phyloP scores from a whole-genome alignment of 2,797 vertebrate species.

The Gambusia yucatana region DNA sequence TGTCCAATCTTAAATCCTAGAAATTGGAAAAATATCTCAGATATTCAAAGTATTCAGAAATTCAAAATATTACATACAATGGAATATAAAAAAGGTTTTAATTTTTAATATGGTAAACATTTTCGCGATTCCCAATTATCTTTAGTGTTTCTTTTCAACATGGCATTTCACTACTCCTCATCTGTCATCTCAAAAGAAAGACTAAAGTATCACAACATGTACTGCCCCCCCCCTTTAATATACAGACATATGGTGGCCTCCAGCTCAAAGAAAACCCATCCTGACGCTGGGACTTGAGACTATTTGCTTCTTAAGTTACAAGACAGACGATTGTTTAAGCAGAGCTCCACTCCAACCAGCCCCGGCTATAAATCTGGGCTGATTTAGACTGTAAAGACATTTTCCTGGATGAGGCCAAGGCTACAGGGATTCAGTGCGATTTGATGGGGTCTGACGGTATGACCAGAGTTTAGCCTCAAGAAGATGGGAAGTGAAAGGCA shows the following conservation, averaged over 20 bases:
- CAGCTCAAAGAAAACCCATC: slow-evolving; percentile 34
- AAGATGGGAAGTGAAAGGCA: background rate
- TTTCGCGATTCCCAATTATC: slow-evolving; percentile 30
- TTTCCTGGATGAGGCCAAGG: slow-evolving; percentile 43
- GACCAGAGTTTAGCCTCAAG: slow-evolving; percentile 20
- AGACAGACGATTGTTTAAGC: slow-evolving; percentile 67
- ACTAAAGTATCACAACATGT: slow-evolving; percentile 36
- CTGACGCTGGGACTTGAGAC: slow-evolving; percentile 40
- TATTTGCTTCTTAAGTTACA: slow-evolving; percentile 70
- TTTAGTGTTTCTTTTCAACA: slow-evolving; percentile 17
- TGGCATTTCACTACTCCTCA: slow-evolving; percentile 18
- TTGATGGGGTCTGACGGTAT: slow-evolving; percentile 35
- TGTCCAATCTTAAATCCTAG: background rate
- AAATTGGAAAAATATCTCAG: background rate
- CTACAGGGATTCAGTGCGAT: slow-evolving; percentile 33
- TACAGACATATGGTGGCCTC: slow-evolving; percentile 48
- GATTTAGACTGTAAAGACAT: slow-evolving; percentile 60
- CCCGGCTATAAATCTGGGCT: slow-evolving; percentile 65
- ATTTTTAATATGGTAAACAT: background rate
- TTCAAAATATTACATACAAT: background rate
- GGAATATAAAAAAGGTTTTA: background rate
- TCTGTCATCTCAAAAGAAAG: slow-evolving; percentile 28
- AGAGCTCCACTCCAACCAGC: slow-evolving; percentile 50
- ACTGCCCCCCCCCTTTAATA: background rate
- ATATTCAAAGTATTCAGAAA: background rate